These are phyloP conservation scores for Rhyacophila evoluta DNA, from an alignment of 2,888 invertebrate genomes.

Conservation along the genomic window DNA sequence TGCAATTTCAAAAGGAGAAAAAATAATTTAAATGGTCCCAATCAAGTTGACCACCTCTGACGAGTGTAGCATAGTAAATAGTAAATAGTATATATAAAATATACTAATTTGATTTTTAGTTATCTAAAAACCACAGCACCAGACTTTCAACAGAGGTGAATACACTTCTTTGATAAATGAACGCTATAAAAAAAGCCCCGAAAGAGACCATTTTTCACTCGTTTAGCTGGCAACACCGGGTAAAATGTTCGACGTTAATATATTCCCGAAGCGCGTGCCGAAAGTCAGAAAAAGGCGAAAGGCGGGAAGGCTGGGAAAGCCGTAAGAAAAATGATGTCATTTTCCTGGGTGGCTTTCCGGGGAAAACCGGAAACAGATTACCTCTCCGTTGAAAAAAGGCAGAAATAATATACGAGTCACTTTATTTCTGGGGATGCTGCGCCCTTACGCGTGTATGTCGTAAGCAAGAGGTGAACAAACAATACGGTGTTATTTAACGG, in stretches of 20 bases:
- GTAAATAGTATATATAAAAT: no score
- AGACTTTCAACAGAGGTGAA: neutral
- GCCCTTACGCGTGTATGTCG: neutral
- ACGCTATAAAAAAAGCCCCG: neutral
- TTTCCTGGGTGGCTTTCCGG: neutral
- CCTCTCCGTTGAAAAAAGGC: neutral
- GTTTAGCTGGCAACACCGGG: neutral
- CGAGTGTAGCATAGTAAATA: no score
- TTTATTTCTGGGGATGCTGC: neutral
- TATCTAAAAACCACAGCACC: neutral
- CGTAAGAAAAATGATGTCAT: neutral
- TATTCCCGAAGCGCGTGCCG: neutral
- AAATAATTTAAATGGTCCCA: no score
- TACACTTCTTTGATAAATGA: constrained; percentile 16
- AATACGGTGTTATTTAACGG: neutral
- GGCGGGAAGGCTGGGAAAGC: neutral
- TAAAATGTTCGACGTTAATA: neutral
- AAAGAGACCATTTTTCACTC: constrained; percentile 1
- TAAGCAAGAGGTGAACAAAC: neutral
- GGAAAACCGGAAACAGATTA: constrained; percentile 3
- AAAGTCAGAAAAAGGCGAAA: neutral
- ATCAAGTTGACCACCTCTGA: no score
- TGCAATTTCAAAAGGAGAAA: no score
- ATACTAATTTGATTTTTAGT: no score
- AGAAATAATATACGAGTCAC: neutral